These are phyloP conservation scores for Artemia sp. DNA, from an alignment of 2,888 invertebrate species.

Conservation along the genomic window DNA sequence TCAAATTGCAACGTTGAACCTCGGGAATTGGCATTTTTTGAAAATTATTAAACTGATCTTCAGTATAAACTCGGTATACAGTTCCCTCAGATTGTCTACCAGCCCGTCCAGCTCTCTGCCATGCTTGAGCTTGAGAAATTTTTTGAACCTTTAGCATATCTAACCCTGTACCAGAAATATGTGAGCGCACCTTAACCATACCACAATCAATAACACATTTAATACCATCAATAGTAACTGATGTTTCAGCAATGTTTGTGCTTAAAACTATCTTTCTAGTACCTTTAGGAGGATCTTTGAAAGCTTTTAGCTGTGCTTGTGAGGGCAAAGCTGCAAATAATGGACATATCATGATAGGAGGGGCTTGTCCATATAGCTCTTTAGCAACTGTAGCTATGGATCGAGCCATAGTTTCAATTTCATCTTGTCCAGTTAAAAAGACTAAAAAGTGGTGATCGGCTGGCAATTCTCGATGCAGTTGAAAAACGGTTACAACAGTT, in stretches of 20 bases:
- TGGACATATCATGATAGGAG: conserved; percentile 51
- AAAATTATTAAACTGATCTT: conserved; percentile 52
- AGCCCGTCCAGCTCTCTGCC: conserved; percentile 81
- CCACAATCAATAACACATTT: conserved; percentile 81
- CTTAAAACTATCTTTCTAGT: conserved; percentile 40
- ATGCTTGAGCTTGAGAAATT: conserved; percentile 77
- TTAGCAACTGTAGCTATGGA: conserved; percentile 27
- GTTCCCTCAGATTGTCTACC: conserved; percentile 67
- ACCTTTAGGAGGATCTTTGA: conserved; percentile 34
- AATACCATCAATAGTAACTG: conserved; percentile 50
- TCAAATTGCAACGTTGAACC: conserved; percentile 55
- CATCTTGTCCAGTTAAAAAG: conserved; percentile 90
- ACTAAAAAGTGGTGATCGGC: conserved; percentile 71
- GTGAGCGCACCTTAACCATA: conserved; percentile 73
- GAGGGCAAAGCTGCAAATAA: conserved; percentile 39
- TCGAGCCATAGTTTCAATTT: conserved; percentile 51
- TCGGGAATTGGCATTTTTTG: conserved; percentile 61
- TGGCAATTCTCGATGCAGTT: conserved; percentile 65
- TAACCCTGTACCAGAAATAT: conserved; percentile 60
- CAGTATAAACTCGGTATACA: conserved; percentile 74
- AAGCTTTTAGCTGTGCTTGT: conserved; percentile 35
- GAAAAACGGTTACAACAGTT: conserved; percentile 67
- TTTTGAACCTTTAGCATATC: conserved; percentile 62
- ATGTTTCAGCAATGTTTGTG: conserved; percentile 45
- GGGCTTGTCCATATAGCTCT: conserved; percentile 38